Conservation (phyloP, 2,113 vertebrate species). For the Pitta sordida region DNA sequence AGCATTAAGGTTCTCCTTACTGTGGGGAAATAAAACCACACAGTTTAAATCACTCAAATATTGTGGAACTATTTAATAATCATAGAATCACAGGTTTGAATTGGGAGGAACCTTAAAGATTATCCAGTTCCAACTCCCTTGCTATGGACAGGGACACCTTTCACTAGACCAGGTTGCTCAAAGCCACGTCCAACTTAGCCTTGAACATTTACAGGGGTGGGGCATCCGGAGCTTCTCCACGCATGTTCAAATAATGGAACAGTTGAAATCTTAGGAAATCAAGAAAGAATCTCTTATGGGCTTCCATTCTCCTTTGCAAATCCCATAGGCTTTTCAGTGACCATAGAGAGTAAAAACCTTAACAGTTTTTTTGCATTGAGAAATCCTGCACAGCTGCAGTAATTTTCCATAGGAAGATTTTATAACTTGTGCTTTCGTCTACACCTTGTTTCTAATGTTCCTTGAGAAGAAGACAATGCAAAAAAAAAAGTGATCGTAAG, state of each 20-base stretch:
- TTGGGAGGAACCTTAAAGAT: not conserved
- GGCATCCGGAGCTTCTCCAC: not conserved
- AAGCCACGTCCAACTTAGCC: not conserved
- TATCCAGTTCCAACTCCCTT: not conserved
- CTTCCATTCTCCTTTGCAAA: not conserved
- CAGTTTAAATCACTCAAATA: not conserved
- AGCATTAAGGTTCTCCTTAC: not conserved
- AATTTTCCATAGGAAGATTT: not conserved
- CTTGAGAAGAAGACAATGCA: not conserved
- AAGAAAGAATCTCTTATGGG: not conserved
- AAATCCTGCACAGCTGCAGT: not conserved
- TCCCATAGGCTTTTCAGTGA: not conserved
- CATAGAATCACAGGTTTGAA: not conserved
- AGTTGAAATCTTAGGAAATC: not conserved
- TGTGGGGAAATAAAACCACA: not conserved
- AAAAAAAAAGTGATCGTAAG: not conserved
- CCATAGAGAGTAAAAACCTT: not conserved
- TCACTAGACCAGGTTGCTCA: not conserved
- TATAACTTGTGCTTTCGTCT: not conserved
- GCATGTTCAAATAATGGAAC: not conserved
- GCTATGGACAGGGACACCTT: not conserved
- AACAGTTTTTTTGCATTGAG: not conserved
- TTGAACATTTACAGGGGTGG: not conserved
- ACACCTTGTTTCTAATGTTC: constrained; percentile 1
- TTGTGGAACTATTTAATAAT: not conserved